Conservation (phyloP, 2,797 vertebrate species). For the Neosalanx taihuensis region DNA sequence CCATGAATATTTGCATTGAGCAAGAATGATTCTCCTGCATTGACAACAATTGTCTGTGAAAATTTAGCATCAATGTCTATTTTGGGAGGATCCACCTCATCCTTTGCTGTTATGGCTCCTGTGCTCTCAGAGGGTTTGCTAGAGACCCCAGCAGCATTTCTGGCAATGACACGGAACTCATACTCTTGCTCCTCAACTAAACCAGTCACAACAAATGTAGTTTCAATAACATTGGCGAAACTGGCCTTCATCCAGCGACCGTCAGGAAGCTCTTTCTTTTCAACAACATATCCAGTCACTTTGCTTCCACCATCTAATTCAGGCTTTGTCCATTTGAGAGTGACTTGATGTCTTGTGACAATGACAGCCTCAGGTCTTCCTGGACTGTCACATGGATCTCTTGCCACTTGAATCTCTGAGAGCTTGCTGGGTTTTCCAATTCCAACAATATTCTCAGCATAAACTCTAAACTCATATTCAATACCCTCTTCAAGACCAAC, state of each 20-base stretch:
- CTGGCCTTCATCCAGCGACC: conserved; percentile 99
- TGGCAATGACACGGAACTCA: conserved; percentile 95
- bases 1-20: conserved; percentile 86
- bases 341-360: conserved; percentile 90
- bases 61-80: conserved; percentile 94
- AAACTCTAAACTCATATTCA: conserved; percentile 98
- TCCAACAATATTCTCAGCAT: conserved; percentile 96
- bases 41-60: conserved; percentile 83
- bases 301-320: conserved; percentile 92
- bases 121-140: conserved; percentile 95
- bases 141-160: conserved; percentile 89
- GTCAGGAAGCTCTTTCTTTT: conserved; percentile 87
- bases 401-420: conserved; percentile 90
- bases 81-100: conserved; percentile 93
- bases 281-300: conserved; percentile 94
- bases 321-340: conserved; percentile 94
- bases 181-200: conserved; percentile 91
- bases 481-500: conserved; percentile 93
- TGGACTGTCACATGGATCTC: conserved; percentile 94
- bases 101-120: conserved; percentile 91
- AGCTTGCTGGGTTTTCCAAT: conserved; percentile 89
- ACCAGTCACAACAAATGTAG: conserved; percentile 90
- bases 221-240: conserved; percentile 92
- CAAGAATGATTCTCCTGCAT: conserved; percentile 91
- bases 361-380: conserved; percentile 93